phyloP scores from a whole-genome alignment of 2,888 invertebrate genomes.

The Tipula vernalis region DNA sequence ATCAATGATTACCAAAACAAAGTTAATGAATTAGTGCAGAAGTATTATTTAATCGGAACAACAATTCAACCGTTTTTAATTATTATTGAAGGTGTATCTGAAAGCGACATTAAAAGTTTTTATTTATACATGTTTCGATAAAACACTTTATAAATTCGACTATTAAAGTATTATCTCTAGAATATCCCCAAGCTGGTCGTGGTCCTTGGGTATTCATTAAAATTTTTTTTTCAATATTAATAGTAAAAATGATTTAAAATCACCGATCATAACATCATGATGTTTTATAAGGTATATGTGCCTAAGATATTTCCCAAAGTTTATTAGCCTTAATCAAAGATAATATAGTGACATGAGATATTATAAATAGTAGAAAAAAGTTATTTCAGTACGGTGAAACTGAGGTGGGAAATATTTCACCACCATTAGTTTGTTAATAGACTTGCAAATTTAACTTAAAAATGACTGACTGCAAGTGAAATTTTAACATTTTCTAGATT shows the following conservation, averaged over 20 bases:
- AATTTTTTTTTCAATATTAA: background rate
- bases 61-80: background rate
- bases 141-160: background rate
- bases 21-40: background rate
- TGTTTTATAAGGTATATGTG: too few relatives aligned
- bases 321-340: too few relatives aligned
- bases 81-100: background rate
- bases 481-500: too few relatives aligned
- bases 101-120: background rate
- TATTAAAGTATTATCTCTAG: background rate
- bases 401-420: too few relatives aligned
- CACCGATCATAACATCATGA: background rate
- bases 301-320: too few relatives aligned
- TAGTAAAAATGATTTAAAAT: background rate
- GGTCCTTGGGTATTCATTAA: background rate
- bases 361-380: too few relatives aligned
- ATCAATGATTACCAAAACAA: background rate
- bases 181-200: background rate
- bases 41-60: background rate
- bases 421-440: too few relatives aligned
- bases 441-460: too few relatives aligned
- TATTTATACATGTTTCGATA: background rate
- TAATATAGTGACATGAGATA: too few relatives aligned
- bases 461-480: too few relatives aligned
- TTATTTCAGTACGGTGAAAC: too few relatives aligned